Conservation (phyloP, 2,888 invertebrate species). For the Nemotelus pantherinus region DNA sequence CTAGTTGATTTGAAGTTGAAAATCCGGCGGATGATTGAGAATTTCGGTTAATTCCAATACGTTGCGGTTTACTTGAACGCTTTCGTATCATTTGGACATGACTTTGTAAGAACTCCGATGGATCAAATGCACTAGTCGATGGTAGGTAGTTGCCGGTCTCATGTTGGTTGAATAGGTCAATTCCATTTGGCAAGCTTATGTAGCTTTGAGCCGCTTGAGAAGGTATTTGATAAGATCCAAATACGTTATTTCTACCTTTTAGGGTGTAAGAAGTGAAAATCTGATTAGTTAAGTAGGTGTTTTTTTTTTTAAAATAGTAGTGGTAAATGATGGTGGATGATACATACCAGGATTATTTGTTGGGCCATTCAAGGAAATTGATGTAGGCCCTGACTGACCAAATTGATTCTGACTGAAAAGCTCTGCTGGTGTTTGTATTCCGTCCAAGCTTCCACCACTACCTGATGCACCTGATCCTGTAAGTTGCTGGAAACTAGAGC, state of each 20-base stretch:
- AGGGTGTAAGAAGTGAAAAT: too few species aligned
- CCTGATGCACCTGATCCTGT: not conserved
- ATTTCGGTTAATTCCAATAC: too few species aligned
- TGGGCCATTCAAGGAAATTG: not conserved
- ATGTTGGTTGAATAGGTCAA: slow-evolving; percentile 2
- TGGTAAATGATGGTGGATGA: not conserved
- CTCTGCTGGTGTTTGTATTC: not conserved
- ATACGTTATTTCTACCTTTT: slow-evolving; percentile 29
- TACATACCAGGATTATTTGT: not conserved
- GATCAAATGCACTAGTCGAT: too few species aligned
- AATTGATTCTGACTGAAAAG: not conserved
- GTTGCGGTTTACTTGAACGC: too few species aligned
- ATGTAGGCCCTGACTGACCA: not conserved
- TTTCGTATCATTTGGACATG: too few species aligned
- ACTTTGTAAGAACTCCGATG: too few species aligned
- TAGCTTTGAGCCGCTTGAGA: slow-evolving; percentile 21
- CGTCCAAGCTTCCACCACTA: not conserved
- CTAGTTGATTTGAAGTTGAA: too few species aligned
- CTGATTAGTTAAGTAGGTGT: too few species aligned
- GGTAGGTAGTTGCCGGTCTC: not conserved
- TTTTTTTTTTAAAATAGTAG: too few species aligned
- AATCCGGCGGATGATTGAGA: too few species aligned
- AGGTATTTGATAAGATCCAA: slow-evolving; percentile 23
- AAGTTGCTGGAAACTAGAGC: not conserved
- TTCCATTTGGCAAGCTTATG: slow-evolving; percentile 22